phyloP scores from a whole-genome alignment of 2,888 invertebrate genomes.

The Baccha elongata region DNA sequence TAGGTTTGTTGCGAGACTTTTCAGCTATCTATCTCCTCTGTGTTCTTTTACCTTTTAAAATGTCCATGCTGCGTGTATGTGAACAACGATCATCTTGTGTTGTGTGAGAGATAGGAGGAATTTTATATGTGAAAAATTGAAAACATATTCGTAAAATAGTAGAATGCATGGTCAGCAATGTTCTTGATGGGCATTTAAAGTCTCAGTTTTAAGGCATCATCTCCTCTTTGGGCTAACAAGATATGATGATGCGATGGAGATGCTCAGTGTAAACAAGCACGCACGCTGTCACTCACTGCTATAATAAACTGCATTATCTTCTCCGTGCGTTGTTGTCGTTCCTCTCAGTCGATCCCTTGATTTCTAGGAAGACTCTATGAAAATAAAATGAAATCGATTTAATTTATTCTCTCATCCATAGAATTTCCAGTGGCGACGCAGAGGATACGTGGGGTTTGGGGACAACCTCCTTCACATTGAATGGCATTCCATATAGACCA shows the following conservation, averaged over 20 bases:
- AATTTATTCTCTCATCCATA: constrained; percentile 50
- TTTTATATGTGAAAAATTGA: constrained; percentile 49
- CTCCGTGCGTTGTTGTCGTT: not conserved
- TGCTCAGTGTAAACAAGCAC: constrained; percentile 65
- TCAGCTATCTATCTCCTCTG: constrained; percentile 23
- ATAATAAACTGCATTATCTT: constrained; percentile 45
- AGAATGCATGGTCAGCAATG: constrained; percentile 10
- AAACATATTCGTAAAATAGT: constrained; percentile 61
- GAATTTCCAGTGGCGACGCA: not conserved
- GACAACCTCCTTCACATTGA: constrained; percentile 36
- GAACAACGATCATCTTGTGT: constrained; percentile 60
- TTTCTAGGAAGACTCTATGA: constrained; percentile 32
- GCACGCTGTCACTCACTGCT: constrained; percentile 59
- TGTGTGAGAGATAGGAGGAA: constrained; percentile 14
- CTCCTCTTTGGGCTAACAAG: constrained; percentile 21
- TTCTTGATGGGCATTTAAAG: constrained; percentile 56
- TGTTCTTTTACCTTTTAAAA: constrained; percentile 55
- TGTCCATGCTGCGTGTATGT: constrained; percentile 59
- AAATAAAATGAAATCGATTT: constrained; percentile 67
- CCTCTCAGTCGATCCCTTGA: not conserved
- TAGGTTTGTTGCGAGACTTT: constrained; percentile 45
- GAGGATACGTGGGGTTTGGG: not conserved
- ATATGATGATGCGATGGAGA: constrained; percentile 50
- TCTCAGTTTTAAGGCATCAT: constrained; percentile 35
- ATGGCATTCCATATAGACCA: constrained; percentile 56